A percentile compares a stretch with the other conserved stretches of the same genome.
Conservation (phyloP, 37 sponge, comb jelly and placozoan genomes). For the Lycopodina hypogea region DNA sequence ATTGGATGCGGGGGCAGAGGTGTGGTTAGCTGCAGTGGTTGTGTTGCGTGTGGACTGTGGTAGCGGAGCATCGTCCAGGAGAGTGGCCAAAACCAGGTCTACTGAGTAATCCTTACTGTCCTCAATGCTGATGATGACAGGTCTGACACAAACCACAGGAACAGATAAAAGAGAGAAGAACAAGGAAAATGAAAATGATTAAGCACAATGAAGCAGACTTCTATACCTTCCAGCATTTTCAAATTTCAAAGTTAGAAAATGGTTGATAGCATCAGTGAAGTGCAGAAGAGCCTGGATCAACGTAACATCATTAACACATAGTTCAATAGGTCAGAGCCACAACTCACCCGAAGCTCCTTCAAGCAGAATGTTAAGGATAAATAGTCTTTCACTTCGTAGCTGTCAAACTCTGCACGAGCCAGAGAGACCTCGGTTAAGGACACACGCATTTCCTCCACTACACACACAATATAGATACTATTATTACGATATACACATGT, state of each 20-base stretch:
- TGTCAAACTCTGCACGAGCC: slow-evolving; percentile 73
- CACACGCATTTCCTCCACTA: slow-evolving; percentile 26
- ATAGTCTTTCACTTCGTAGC: slow-evolving; percentile 58
- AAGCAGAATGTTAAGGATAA: slow-evolving; percentile 77
- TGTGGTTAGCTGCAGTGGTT: neutral
- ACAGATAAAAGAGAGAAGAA: neutral
- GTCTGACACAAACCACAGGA: slow-evolving; percentile 23
- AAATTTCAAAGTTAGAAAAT: slow-evolving; percentile 52
- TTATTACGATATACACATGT: slow-evolving; percentile 11
- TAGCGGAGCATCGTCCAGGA: slow-evolving; percentile 24
- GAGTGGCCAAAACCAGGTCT: slow-evolving; percentile 87
- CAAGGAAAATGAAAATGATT: neutral
- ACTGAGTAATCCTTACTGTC: slow-evolving; percentile 36
- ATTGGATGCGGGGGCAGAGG: neutral
- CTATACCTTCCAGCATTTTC: slow-evolving; percentile 70
- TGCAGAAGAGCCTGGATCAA: slow-evolving; percentile 60
- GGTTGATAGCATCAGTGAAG: slow-evolving; percentile 66
- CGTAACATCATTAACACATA: too few relatives aligned
- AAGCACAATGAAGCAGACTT: neutral
- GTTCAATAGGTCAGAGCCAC: neutral
- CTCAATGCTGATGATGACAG: slow-evolving; percentile 69
- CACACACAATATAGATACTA: slow-evolving; percentile 27
- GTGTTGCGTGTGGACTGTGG: neutral
- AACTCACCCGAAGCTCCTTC: slow-evolving; percentile 75
- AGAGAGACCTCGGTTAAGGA: slow-evolving; percentile 72